Conservation (phyloP, 2,113 vertebrate species). For the Pycnonotus jocosus region DNA sequence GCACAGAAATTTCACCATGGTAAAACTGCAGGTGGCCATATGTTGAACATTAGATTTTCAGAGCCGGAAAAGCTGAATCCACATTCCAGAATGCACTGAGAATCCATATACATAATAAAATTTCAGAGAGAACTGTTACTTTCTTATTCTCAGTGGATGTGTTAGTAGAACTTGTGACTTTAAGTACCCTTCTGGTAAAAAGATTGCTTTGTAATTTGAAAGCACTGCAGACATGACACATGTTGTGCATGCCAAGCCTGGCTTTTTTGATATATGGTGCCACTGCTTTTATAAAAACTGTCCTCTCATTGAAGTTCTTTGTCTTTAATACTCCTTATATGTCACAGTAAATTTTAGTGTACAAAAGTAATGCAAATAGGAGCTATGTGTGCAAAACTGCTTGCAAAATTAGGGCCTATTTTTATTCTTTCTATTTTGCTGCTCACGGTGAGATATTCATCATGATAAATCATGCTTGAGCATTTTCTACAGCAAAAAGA, state of each 20-base stretch:
- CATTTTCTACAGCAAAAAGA: not conserved
- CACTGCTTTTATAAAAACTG: not conserved
- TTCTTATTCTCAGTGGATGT: not conserved
- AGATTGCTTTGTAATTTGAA: slow-evolving; percentile 5
- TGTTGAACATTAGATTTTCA: slow-evolving; percentile 44
- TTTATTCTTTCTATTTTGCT: not conserved
- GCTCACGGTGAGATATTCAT: not conserved
- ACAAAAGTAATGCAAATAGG: not conserved
- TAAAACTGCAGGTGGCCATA: slow-evolving; percentile 17
- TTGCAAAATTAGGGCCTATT: not conserved
- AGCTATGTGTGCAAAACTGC: not conserved
- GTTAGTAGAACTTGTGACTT: not conserved
- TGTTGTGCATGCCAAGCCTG: not conserved
- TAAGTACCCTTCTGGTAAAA: not conserved
- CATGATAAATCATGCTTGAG: not conserved
- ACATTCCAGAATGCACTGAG: slow-evolving; percentile 27
- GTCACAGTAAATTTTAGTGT: not conserved
- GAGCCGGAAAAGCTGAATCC: slow-evolving; percentile 4
- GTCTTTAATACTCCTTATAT: not conserved
- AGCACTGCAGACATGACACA: not conserved
- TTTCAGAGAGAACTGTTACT: slow-evolving; percentile 5
- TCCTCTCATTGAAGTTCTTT: not conserved
- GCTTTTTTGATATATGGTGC: not conserved
- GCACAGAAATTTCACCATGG: not conserved
- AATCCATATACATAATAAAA: slow-evolving; percentile 32